Percentiles rank a stretch among this genome's conserved stretches.
Conservation (phyloP, 2,888 invertebrate genomes). For the Fragum fragum region DNA sequence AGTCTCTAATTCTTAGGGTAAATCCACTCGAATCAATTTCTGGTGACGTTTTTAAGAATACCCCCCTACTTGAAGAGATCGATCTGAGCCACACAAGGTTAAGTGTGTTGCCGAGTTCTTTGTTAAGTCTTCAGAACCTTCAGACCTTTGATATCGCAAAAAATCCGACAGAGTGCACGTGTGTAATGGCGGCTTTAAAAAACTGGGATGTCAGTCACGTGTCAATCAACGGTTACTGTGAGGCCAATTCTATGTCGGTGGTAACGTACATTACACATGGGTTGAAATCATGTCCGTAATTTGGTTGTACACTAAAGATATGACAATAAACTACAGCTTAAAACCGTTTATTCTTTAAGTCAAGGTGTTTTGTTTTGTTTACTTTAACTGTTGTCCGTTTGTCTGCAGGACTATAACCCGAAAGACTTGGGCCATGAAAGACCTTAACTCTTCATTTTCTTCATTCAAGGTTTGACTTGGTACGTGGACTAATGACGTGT, state of each 20-base stretch:
- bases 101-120: not conserved
- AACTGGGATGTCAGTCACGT: conserved; percentile 2
- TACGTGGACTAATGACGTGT: too few relatives aligned
- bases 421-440: too few relatives aligned
- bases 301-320: not conserved
- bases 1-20: not conserved
- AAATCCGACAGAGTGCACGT: not conserved
- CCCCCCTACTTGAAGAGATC: not conserved
- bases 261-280: not conserved
- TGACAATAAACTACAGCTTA: too few relatives aligned
- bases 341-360: too few relatives aligned
- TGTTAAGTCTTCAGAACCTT: not conserved
- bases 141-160: not conserved
- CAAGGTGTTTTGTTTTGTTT: too few relatives aligned
- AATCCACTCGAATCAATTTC: conserved; percentile 8
- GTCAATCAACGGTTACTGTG: not conserved
- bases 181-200: not conserved
- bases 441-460: too few relatives aligned
- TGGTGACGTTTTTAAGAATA: not conserved
- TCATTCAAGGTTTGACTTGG: too few relatives aligned
- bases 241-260: not conserved
- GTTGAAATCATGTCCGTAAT: not conserved
- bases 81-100: not conserved
- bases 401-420: too few relatives aligned
- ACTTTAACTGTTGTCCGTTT: too few relatives aligned